Evolutionary conservation across 2,888 invertebrate species (phyloP).

Genomic region (Caradrina clavipalpis): DNA sequence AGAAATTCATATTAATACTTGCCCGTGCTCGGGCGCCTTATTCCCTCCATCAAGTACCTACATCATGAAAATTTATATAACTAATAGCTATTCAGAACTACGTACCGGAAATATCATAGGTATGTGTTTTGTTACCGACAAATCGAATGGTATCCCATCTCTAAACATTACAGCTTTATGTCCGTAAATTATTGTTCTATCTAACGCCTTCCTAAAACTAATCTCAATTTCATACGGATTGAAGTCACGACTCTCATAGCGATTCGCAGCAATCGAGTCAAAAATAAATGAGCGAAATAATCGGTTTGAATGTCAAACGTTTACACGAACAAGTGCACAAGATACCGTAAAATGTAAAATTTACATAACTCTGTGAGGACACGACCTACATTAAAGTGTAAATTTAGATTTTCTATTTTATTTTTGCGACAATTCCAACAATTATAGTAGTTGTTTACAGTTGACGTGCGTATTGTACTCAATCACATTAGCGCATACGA

Average conservation of each 20-base stretch:
- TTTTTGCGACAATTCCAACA: slow-evolving; percentile 49
- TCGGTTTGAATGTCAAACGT: slow-evolving; percentile 46
- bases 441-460: slow-evolving; percentile 37
- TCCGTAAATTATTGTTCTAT: slow-evolving; percentile 14
- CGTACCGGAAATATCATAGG: neutral
- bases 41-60: too few relatives aligned
- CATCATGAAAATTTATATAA: neutral
- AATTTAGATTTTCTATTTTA: slow-evolving; percentile 53
- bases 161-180: slow-evolving; percentile 8
- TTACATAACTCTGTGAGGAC: slow-evolving; percentile 37
- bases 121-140: neutral
- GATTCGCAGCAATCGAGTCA: slow-evolving; percentile 27
- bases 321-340: slow-evolving; percentile 22
- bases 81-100: neutral
- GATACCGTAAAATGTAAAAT: slow-evolving; percentile 15
- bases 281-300: slow-evolving; percentile 50
- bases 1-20: too few relatives aligned
- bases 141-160: neutral
- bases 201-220: slow-evolving; percentile 30
- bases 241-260: slow-evolving; percentile 46
- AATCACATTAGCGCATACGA: neutral
- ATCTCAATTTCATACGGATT: slow-evolving; percentile 46
- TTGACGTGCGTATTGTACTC: neutral
- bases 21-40: too few relatives aligned
- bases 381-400: slow-evolving; percentile 50